These are phyloP conservation scores for Uria lomvia DNA, from an alignment of 2,113 vertebrate species.

Conservation along the genomic window DNA sequence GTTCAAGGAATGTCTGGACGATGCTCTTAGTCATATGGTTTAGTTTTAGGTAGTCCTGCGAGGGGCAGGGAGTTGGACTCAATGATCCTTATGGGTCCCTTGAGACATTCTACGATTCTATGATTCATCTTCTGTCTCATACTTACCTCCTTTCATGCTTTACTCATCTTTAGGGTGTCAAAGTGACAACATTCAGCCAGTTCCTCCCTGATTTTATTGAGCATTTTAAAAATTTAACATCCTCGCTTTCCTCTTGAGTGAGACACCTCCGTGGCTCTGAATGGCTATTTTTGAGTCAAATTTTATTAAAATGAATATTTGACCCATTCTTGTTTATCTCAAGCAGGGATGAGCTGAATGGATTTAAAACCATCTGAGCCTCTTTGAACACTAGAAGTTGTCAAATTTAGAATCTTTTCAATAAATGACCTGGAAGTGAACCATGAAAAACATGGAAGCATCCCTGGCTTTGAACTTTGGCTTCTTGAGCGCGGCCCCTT, in stretches of 20 bases:
- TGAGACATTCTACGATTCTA: background rate
- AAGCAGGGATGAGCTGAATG: background rate
- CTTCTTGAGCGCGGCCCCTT: background rate
- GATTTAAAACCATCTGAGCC: background rate
- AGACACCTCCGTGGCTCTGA: background rate
- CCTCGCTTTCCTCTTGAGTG: background rate
- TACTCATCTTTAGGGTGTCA: background rate
- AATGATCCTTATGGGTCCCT: background rate
- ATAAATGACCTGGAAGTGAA: constrained; percentile 25
- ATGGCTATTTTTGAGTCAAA: background rate
- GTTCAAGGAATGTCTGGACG: background rate
- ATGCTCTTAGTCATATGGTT: background rate
- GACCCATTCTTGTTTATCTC: background rate
- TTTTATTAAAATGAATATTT: background rate
- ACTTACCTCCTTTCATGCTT: background rate
- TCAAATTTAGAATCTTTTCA: background rate
- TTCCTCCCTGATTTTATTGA: background rate
- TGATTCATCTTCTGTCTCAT: background rate
- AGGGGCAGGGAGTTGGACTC: background rate
- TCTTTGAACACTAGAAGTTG: background rate
- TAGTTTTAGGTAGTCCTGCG: background rate
- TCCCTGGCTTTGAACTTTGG: constrained; percentile 17
- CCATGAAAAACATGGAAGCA: background rate
- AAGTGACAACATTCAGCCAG: background rate
- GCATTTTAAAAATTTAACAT: background rate